Evolutionary conservation across 2,888 invertebrate genomes (phyloP).

Genomic region (Eledone cirrhosa): DNA sequence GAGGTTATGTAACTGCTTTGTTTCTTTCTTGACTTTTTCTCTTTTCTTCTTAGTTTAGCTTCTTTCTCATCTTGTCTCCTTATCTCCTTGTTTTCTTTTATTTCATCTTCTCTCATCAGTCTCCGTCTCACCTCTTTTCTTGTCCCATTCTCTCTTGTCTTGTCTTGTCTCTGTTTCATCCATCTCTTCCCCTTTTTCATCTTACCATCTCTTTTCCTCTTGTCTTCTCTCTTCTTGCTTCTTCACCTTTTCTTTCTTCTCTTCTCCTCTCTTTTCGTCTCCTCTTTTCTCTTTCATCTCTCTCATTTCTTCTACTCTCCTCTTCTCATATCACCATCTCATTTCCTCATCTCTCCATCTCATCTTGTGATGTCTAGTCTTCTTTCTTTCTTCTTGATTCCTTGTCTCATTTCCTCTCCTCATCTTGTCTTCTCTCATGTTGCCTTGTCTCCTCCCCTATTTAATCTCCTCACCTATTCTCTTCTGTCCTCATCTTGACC

Average conservation of each 20-base stretch:
- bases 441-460: neutral
- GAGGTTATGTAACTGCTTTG: neutral
- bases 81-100: neutral
- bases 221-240: neutral
- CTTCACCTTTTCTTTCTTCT: neutral
- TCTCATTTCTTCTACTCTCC: neutral
- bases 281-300: neutral
- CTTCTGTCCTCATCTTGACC: neutral
- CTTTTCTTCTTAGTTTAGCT: neutral
- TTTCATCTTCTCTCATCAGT: neutral
- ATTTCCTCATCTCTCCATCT: neutral
- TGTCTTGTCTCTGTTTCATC: neutral
- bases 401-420: neutral
- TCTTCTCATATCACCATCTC: neutral
- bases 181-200: neutral
- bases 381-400: neutral
- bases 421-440: neutral
- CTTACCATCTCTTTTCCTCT: neutral
- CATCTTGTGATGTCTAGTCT: too few relatives aligned
- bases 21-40: neutral
- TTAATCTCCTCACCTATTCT: neutral
- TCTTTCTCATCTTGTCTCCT: neutral
- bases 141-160: neutral
- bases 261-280: neutral
- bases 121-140: neutral